Evolutionary conservation across 2,888 invertebrate genomes (phyloP).

Genomic region (Ethmia dodecea): DNA sequence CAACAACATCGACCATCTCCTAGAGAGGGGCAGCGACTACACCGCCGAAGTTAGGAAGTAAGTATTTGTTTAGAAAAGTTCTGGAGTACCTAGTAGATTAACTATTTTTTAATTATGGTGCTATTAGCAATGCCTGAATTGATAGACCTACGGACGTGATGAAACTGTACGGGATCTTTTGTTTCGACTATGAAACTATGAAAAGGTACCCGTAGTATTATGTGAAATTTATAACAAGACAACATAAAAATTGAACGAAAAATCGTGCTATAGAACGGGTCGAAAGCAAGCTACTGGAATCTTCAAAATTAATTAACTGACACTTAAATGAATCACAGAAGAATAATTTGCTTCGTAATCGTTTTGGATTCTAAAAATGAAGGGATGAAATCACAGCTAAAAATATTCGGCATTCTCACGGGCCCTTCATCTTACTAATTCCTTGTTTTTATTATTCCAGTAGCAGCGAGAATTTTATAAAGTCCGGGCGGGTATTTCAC

Average conservation of each 20-base stretch:
- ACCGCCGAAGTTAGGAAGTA: slow-evolving; percentile 90
- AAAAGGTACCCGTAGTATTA: too few relatives aligned
- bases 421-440: slow-evolving; percentile 56
- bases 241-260: too few relatives aligned
- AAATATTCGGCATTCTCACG: slow-evolving; percentile 39
- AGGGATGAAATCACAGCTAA: slow-evolving; percentile 52
- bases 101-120: too few relatives aligned
- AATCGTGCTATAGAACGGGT: too few relatives aligned
- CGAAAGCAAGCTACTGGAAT: too few relatives aligned
- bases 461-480: slow-evolving; percentile 16
- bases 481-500: slow-evolving; percentile 10
- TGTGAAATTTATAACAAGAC: too few relatives aligned
- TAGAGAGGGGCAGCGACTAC: slow-evolving; percentile 90
- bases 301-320: too few relatives aligned
- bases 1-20: slow-evolving; percentile 84
- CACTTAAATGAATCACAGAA: slow-evolving; percentile 13
- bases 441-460: slow-evolving; percentile 50
- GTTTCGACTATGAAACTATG: too few relatives aligned
- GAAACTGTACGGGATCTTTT: too few relatives aligned
- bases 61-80: slow-evolving; percentile 36
- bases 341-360: slow-evolving; percentile 18
- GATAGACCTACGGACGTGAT: too few relatives aligned
- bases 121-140: too few relatives aligned
- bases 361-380: slow-evolving; percentile 45
- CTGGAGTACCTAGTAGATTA: too few relatives aligned